A percentile compares a stretch with the other conserved stretches of the same genome.
These are phyloP conservation scores for Hoplostethus mediterraneus DNA, from an alignment of 2,797 vertebrate genomes.

Conservation along the genomic window DNA sequence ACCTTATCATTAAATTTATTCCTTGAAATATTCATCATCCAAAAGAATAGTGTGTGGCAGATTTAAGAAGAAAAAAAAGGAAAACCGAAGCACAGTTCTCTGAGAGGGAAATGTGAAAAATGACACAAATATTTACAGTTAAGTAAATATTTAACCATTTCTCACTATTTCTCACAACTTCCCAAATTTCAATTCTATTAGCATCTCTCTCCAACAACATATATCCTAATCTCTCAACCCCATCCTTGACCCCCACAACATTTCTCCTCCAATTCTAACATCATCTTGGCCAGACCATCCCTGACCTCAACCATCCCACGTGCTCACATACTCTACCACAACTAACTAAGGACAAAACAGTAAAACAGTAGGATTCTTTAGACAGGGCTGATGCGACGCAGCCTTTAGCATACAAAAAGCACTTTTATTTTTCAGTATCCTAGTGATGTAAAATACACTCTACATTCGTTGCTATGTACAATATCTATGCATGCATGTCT, in stretches of 20 bases:
- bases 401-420: not conserved
- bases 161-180: slow-evolving; percentile 57
- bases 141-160: slow-evolving; percentile 68
- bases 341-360: slow-evolving; percentile 65
- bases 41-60: slow-evolving; percentile 26
- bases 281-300: slow-evolving; percentile 72
- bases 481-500: not conserved
- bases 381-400: not conserved
- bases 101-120: slow-evolving; percentile 68
- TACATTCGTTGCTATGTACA: not conserved
- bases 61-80: slow-evolving; percentile 27
- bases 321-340: slow-evolving; percentile 67
- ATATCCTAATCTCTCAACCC: slow-evolving; percentile 65
- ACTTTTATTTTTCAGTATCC: not conserved
- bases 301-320: slow-evolving; percentile 73
- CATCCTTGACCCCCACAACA: slow-evolving; percentile 72
- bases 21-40: slow-evolving; percentile 50
- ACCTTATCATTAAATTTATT: slow-evolving; percentile 30
- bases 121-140: slow-evolving; percentile 66
- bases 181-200: slow-evolving; percentile 59
- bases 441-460: slow-evolving; percentile 5
- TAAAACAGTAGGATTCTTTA: slow-evolving; percentile 24
- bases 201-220: slow-evolving; percentile 60
- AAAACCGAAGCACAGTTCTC: slow-evolving; percentile 35
- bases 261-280: slow-evolving; percentile 77